phyloP scores from a whole-genome alignment of 2,113 vertebrate genomes.

The Chascanopsetta lugubris region DNA sequence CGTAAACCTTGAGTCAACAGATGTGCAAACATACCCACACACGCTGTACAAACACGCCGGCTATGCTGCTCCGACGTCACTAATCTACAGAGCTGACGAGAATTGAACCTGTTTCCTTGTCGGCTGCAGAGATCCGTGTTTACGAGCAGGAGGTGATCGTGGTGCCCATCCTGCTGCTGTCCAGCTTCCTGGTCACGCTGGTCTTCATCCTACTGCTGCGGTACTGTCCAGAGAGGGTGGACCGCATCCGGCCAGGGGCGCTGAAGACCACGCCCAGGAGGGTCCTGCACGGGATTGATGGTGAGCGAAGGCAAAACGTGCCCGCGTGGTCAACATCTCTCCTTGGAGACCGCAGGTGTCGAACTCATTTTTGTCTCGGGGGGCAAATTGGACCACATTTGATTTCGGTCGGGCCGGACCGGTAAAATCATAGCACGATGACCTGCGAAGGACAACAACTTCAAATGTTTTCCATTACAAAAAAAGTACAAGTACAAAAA shows the following conservation, averaged over 20 bases:
- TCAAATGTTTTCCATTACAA: too few species aligned
- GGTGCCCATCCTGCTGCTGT: conserved; percentile 77
- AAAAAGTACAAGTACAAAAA: too few species aligned
- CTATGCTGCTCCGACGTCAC: background rate
- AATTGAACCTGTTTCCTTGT: background rate
- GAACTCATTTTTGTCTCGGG: too few species aligned
- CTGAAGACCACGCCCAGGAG: conserved; percentile 48
- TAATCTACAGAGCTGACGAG: background rate
- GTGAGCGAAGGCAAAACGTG: too few species aligned
- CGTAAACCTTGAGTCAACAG: background rate
- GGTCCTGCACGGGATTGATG: conserved; percentile 76
- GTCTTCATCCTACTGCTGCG: conserved; percentile 76
- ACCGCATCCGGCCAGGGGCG: conserved; percentile 49
- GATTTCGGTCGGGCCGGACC: too few species aligned
- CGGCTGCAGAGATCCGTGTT: conserved; percentile 71
- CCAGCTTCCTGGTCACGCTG: conserved; percentile 74
- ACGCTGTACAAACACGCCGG: conserved; percentile 4
- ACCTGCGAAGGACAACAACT: too few species aligned
- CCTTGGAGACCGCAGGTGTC: too few species aligned
- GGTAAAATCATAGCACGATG: too few species aligned
- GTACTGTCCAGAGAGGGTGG: conserved; percentile 79
- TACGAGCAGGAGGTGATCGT: conserved; percentile 83
- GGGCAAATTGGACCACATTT: too few species aligned
- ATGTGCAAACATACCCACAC: conserved; percentile 10
- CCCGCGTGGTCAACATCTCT: too few species aligned